Base-by-base conservation (phyloP, 2,888 invertebrate genomes). In the Melanostoma mellinum region DNA sequence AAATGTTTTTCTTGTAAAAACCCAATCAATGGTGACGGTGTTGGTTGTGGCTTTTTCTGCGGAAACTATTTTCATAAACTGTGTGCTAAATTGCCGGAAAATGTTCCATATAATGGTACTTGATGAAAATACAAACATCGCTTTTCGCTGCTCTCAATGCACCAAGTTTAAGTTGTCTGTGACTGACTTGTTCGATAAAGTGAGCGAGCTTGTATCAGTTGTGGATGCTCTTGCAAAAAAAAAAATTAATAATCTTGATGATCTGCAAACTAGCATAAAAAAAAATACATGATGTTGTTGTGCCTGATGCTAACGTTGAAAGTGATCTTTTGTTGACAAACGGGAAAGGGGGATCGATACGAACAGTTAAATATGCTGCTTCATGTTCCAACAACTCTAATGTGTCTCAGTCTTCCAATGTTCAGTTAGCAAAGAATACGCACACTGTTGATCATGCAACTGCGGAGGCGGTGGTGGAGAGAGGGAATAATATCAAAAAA, bases 21-120 rank as follows among this genome's bases (percentile, higher is more conserved):
- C 32, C 8, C 10, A 3, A 32, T 58, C 10, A 10, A 42, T 20
- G 58, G 32, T 32, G 58, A 58, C 9, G 36, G 36, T 6, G 36
- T 53, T 35, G 10, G 0, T 10, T 53, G 53, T 53, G 53, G n/a
- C 10, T 53, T 53, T 5, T 53, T 53, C 36, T 53, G 53, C 36
- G 53, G 53, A 6, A 53, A 53, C 6, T 4, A 32, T 6, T 53
- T 53, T 4, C 53, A 53, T 53, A 53, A 53, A 53, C 9, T 53
- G 6, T 53, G 53, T 36, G n/a, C 53, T 3, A 53, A 35, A 36
- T 6, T 53, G 2, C 36, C 53, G 6, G 53, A 53, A 5, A 36
- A 10, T 33, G 10, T 10, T 3, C 53, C 35, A 53, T 35, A 53
- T 10, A 10, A 53, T 6, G 6, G n/a, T 53, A 10, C 5, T 36